Base-by-base conservation (phyloP, 2,888 invertebrate species). In the Hesperia comma region DNA sequence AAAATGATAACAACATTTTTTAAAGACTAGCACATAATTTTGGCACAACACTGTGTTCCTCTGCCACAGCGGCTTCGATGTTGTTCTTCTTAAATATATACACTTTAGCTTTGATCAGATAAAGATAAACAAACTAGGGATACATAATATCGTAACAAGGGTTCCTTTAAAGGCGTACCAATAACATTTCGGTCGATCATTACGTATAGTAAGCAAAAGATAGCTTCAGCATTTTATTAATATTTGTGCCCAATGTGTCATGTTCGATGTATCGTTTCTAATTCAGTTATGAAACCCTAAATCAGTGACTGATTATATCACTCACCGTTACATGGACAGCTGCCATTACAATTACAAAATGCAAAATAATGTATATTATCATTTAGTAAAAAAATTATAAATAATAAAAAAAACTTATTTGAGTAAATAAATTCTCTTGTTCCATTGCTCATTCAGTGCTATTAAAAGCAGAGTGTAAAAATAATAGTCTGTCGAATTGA, bases 371-470 rank as follows among this genome's bases (percentile, higher is more conserved):
- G 84, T 88, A 85, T 87, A 89, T 49, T 86, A 79, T 79, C 82
- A 64, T 90, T 90, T 86, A 86, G 84, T 89, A 87, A 84, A 90
- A 90, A 61, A 80, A 78, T 80, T 84, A 86, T 82, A 81, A 88
- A 86, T 86, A 88, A 89, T 87, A 83, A 87, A 83, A 84, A 88
- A 88, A 90, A 88, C 89, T 89, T 90, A 92, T 88, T 87, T 88
- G 90, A 90, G 90, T 92, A 91, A 91, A 91, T 92, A 92, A 92
- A 92, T 92, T 92, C 91, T 91, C 90, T 90, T 92, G 91, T 90
- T 91, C 90, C 89, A 86, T 91, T 87, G 91, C 90, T 92, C 91
- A 84, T 89, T 87, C 90, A 89, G 86, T 90, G 89, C 89, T 86
- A 83, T 81, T 77, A 71, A 79, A 81, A 82, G 77, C 88, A 86